A percentile compares a stretch with the other conserved stretches of the same genome.
Evolutionary conservation across 2,888 invertebrate species (phyloP).

Genomic region (Mythimna lalbum): DNA sequence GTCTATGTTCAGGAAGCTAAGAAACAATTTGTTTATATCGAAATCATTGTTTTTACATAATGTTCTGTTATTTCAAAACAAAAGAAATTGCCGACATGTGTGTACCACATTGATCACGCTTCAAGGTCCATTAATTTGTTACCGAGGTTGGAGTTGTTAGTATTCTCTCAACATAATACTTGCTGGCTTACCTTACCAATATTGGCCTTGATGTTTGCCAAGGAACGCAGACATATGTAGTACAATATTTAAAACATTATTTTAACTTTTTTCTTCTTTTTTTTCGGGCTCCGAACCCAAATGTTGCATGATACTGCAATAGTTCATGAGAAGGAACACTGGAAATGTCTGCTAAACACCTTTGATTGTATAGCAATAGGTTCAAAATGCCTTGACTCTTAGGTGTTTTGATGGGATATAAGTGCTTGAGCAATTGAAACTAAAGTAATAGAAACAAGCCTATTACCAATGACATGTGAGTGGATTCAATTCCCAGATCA

Average conservation of each 20-base stretch:
- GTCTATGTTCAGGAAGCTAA: background rate
- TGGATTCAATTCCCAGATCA: too few relatives aligned
- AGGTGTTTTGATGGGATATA: too few relatives aligned
- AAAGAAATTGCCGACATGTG: conserved; percentile 22
- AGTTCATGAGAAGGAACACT: too few relatives aligned
- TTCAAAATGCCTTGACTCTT: too few relatives aligned
- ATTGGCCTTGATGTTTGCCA: background rate
- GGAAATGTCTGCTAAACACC: too few relatives aligned
- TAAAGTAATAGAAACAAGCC: too few relatives aligned
- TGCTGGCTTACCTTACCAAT: background rate
- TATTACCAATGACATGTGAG: too few relatives aligned
- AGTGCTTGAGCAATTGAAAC: too few relatives aligned
- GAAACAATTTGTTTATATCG: conserved; percentile 1
- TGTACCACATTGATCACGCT: conserved; percentile 28
- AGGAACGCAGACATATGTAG: background rate
- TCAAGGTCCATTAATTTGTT: conserved; percentile 32
- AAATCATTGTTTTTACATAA: conserved; percentile 28
- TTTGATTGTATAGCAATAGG: too few relatives aligned
- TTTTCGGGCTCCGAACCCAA: too few relatives aligned
- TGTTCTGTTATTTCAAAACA: conserved; percentile 29
- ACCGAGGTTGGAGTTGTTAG: conserved; percentile 18
- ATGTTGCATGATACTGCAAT: too few relatives aligned
- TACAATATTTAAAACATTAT: background rate
- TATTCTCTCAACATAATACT: conserved; percentile 29
- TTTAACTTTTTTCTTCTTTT: too few relatives aligned